Percentiles rank a stretch among this genome's conserved stretches.
Conservation (phyloP, 2,888 invertebrate species). For the Malthinus seriepunctatus region DNA sequence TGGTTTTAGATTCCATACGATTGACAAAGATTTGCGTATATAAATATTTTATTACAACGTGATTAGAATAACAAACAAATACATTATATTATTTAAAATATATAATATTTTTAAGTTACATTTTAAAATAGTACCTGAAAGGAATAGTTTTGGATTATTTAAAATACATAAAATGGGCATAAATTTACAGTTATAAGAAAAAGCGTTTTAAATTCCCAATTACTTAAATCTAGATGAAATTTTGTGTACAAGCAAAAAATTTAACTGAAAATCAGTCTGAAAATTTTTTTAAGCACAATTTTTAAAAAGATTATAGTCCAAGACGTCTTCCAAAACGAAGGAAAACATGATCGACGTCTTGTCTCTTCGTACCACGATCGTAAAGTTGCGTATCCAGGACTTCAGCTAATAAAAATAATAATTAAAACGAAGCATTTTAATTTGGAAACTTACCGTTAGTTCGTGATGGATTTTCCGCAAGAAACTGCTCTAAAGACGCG, state of each 20-base stretch:
- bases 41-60: neutral
- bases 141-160: neutral
- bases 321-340: conserved; percentile 82
- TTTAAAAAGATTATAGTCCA: conserved; percentile 19
- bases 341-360: conserved; percentile 90
- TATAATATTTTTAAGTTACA: conserved; percentile 27
- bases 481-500: conserved; percentile 30
- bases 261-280: conserved; percentile 14
- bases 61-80: conserved; percentile 12
- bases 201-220: conserved; percentile 20
- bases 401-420: conserved; percentile 31
- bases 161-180: conserved; percentile 12
- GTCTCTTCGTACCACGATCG: conserved; percentile 77
- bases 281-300: conserved; percentile 6
- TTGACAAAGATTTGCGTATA: neutral
- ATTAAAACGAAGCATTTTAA: conserved; percentile 15
- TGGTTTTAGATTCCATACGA: neutral
- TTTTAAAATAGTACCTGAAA: conserved; percentile 8
- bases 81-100: conserved; percentile 26
- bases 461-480: conserved; percentile 25
- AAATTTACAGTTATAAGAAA: conserved; percentile 12
- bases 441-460: conserved; percentile 24
- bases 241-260: conserved; percentile 17
- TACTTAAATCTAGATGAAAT: conserved; percentile 14
- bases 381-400: conserved; percentile 46